A percentile compares a stretch with the other conserved stretches of the same genome.
These are phyloP conservation scores for Malurus alboscapulatus DNA, from an alignment of 2,113 vertebrate species.

Conservation along the genomic window DNA sequence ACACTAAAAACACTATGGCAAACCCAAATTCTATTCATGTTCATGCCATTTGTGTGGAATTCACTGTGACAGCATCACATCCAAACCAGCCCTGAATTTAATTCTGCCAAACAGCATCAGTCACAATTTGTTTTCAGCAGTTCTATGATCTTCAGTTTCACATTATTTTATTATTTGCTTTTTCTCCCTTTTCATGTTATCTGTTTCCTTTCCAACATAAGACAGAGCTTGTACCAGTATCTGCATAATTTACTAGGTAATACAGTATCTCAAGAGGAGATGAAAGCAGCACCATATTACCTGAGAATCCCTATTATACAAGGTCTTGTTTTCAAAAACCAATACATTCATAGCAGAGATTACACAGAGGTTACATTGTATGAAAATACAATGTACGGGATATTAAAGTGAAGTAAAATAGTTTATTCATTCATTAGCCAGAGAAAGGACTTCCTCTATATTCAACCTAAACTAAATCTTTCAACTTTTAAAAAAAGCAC, in stretches of 20 bases:
- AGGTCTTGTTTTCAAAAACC: background rate
- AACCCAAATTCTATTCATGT: background rate
- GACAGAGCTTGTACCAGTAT: background rate
- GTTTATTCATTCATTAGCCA: background rate
- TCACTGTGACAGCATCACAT: background rate
- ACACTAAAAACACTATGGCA: background rate
- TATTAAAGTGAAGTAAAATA: background rate
- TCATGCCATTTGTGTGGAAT: background rate
- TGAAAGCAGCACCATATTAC: background rate
- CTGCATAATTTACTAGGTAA: background rate
- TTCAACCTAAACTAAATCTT: background rate
- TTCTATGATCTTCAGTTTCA: background rate
- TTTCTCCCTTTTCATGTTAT: background rate
- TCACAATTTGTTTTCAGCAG: background rate
- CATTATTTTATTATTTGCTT: background rate
- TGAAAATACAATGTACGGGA: background rate
- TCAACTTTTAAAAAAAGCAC: background rate
- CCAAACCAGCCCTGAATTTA: background rate
- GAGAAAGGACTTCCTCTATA: background rate
- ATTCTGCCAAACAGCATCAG: background rate
- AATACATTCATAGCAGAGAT: background rate
- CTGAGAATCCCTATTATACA: background rate
- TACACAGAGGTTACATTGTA: background rate
- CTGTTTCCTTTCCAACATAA: background rate
- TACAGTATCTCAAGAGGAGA: background rate